Conservation (phyloP, 2,113 vertebrate genomes). For the Peromyscus leucopus region DNA sequence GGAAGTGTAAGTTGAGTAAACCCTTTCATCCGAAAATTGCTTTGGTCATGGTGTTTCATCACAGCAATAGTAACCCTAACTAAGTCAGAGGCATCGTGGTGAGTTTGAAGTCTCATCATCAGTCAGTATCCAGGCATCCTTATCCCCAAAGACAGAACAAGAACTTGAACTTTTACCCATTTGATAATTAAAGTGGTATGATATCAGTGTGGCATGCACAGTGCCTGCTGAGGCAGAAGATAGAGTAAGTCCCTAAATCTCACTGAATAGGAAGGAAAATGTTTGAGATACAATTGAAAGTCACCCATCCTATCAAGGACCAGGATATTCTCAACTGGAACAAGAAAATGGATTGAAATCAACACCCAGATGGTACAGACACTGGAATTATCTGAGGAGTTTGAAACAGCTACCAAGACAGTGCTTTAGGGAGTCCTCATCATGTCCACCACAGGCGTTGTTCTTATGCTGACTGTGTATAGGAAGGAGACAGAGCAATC, state of each 20-base stretch:
- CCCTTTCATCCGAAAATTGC: not conserved
- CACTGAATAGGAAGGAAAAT: not conserved
- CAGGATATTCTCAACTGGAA: constrained; percentile 11
- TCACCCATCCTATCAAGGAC: not conserved
- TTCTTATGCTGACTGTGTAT: not conserved
- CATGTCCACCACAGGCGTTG: not conserved
- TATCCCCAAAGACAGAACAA: not conserved
- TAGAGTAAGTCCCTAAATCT: constrained; percentile 3
- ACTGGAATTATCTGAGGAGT: constrained; percentile 38
- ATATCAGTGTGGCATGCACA: not conserved
- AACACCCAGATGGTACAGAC: constrained; percentile 18
- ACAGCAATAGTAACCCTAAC: not conserved
- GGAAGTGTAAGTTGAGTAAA: not conserved
- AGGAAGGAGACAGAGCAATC: not conserved
- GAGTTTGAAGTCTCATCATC: not conserved
- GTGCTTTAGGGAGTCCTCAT: not conserved
- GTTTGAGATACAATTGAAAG: not conserved
- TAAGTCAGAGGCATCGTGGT: not conserved
- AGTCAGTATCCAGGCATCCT: not conserved
- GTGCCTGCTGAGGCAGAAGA: not conserved
- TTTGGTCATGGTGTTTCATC: not conserved
- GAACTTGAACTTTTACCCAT: not conserved
- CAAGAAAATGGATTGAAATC: constrained; percentile 20
- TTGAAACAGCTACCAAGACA: constrained; percentile 1
- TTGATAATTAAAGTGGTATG: not conserved